Conservation (phyloP, 2,888 invertebrate species). For the Hylaea fasciaria region DNA sequence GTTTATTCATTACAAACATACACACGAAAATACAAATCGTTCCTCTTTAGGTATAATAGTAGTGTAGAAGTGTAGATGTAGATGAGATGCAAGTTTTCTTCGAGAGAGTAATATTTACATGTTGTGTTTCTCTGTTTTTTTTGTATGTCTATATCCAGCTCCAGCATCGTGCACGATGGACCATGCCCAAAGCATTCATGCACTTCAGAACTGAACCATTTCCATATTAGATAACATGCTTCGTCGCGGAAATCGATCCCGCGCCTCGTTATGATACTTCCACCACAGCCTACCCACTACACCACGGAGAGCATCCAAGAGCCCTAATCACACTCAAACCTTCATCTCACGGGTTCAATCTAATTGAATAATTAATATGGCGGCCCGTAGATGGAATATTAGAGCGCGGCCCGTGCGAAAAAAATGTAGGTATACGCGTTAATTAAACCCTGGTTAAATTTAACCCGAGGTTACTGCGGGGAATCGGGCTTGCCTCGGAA, state of each 20-base stretch:
- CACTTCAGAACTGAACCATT: too few relatives aligned
- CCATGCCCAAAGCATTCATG: too few relatives aligned
- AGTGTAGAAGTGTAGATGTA: too few relatives aligned
- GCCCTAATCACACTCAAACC: conserved; percentile 2
- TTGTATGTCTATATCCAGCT: too few relatives aligned
- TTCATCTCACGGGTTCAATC: conserved; percentile 19
- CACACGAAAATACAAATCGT: too few relatives aligned
- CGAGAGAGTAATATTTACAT: too few relatives aligned
- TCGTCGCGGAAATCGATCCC: background rate
- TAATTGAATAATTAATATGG: conserved; percentile 17
- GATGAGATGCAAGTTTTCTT: too few relatives aligned
- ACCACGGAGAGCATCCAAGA: conserved; percentile 3
- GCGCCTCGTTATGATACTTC: background rate
- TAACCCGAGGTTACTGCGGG: conserved; percentile 7
- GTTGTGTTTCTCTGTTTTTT: too few relatives aligned
- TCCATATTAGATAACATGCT: too few relatives aligned
- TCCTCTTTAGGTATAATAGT: too few relatives aligned
- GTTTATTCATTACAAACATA: too few relatives aligned
- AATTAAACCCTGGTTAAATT: conserved; percentile 17
- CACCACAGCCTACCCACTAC: background rate
- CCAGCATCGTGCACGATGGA: too few relatives aligned
- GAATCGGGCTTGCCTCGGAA: background rate
- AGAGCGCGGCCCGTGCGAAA: conserved; percentile 11
- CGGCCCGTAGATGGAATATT: conserved; percentile 22
- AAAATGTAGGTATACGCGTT: conserved; percentile 17